A percentile compares a stretch with the other conserved stretches of the same genome.
phyloP scores from a whole-genome alignment of 1,140 invertebrate genomes.

The Musca domestica region DNA sequence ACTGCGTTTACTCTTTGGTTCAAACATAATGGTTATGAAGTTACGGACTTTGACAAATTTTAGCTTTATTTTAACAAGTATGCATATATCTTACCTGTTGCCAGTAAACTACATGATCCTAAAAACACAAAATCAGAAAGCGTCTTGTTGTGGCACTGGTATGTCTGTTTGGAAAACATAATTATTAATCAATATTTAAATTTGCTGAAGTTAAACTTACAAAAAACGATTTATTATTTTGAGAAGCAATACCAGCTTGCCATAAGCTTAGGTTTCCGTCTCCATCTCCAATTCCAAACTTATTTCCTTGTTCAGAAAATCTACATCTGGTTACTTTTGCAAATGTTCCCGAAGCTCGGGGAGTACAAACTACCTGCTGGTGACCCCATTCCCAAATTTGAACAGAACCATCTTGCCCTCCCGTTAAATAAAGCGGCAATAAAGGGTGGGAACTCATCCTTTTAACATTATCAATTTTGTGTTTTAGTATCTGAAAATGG shows the following conservation, averaged over 20 bases:
- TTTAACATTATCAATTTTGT: constrained; percentile 90
- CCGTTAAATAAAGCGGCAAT: constrained; percentile 91
- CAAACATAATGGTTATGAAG: no score
- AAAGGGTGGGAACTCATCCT: constrained; percentile 93
- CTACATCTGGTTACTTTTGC: constrained; percentile 95
- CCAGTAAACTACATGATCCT: constrained; percentile 93
- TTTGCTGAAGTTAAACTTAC: constrained; percentile 65
- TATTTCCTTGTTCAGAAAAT: constrained; percentile 96
- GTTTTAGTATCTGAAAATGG: constrained; percentile 74
- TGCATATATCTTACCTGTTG: constrained; percentile 66
- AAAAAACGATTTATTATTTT: constrained; percentile 88
- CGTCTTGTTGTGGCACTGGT: constrained; percentile 95
- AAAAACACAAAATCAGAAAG: constrained; percentile 97
- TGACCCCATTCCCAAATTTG: constrained; percentile 98
- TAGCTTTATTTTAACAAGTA: no score
- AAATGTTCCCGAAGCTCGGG: constrained; percentile 77
- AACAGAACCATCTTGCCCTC: constrained; percentile 96
- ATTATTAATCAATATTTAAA: background rate
- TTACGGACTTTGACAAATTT: no score
- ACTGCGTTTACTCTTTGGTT: no score
- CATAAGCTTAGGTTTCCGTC: constrained; percentile 89
- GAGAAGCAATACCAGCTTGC: constrained; percentile 84
- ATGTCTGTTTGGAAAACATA: constrained; percentile 64
- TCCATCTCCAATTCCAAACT: constrained; percentile 94
- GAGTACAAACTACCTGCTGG: constrained; percentile 81